Percentiles rank a stretch among this genome's conserved stretches.
phyloP scores from a whole-genome alignment of 2,113 vertebrate genomes.

The Mus spicilegus region DNA sequence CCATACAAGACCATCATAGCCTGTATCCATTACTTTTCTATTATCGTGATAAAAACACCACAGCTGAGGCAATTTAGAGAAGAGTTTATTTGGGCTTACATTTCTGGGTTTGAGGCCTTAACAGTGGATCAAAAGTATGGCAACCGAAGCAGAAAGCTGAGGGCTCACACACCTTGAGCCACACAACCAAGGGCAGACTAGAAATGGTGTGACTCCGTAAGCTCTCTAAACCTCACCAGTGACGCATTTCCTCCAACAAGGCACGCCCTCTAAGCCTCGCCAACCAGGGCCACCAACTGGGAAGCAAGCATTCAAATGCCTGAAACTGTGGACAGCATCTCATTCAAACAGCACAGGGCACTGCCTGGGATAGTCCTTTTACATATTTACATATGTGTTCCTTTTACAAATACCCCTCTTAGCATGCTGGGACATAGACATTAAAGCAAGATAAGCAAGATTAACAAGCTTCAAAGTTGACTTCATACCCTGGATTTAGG shows the following conservation, averaged over 20 bases:
- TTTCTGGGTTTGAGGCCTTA: neutral
- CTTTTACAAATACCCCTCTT: neutral
- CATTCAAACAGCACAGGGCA: neutral
- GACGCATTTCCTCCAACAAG: neutral
- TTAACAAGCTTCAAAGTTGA: neutral
- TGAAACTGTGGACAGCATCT: neutral
- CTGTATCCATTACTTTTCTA: neutral
- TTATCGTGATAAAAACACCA: neutral
- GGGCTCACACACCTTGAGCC: neutral
- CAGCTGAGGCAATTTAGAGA: neutral
- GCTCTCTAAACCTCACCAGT: neutral
- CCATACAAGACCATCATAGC: neutral
- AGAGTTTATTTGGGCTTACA: neutral
- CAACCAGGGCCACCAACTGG: neutral
- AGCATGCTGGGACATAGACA: neutral
- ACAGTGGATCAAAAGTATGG: neutral
- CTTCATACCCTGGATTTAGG: neutral
- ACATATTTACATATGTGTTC: neutral
- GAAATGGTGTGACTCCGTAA: neutral
- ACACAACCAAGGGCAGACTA: neutral
- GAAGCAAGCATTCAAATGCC: neutral
- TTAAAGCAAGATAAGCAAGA: neutral
- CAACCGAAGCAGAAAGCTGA: neutral
- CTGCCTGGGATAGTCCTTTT: neutral
- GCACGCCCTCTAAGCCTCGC: neutral